Evolutionary conservation across 1,140 invertebrate genomes (phyloP), one percentile per base, ranked within the genome.

Genomic region (Solenopsis fugax): DNA sequence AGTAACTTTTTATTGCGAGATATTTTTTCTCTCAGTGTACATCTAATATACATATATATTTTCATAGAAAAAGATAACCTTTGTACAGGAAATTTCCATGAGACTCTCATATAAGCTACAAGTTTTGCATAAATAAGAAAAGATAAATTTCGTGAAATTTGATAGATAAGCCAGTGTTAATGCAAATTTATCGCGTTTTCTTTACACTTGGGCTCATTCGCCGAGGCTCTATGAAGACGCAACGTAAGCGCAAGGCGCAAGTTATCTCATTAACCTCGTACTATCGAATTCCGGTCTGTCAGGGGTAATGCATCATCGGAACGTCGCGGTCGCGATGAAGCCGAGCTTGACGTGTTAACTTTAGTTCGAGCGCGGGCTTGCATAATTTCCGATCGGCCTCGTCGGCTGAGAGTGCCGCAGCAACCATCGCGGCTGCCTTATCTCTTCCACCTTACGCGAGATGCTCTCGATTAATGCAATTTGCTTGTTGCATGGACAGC

Each of bases 181-280:
- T 18, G 34, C 1, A 41, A n/a, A 65, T 67, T 80, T 69, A 69
- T 69, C 48, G 34, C 34, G 10, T 52, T 72, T 48, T 45, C 37
- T 48, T 82, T 24, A 13, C 9, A 24, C 18, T 21, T 60, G 12
- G 29, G 80, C 29, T 29, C 16, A 45, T 71, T n/a, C 18, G 13
- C 41, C 18, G 21, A 13, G 29, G 37, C 24, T 82, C 3, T 29
- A 48, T 37, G 48, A 50, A 50, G 67, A 60, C 21, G 80, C 80
- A 21, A 29, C 5, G 54, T 60, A 60, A 48, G 67, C 50, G 37
- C 45, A 13, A 81, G 48, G 12, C 52, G 67, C 41, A 50, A 84
- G 80, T 84, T 84, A 84, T 75, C 69, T 84, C 69, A 84, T 73
- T 84, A 84, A 62, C 80, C 69, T 16, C 65, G 24, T 73, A 72